Conservation (phyloP, 1,140 invertebrate species). For the Lasioglossum albipes region DNA sequence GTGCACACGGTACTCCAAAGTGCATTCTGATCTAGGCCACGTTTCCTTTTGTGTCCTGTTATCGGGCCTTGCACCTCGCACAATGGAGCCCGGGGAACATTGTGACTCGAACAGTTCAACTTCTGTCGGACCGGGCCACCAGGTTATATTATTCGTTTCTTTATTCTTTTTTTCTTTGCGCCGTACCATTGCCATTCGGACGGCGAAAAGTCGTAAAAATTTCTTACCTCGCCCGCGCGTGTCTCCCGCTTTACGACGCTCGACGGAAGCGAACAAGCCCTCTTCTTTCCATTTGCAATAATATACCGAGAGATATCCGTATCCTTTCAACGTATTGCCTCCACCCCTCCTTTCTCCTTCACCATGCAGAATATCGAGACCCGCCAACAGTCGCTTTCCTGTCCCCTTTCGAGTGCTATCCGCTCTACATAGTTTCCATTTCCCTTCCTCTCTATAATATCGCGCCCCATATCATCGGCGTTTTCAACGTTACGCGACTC, state of each 20-base stretch:
- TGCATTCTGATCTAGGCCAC: conserved; percentile 46
- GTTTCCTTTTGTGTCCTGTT: conserved; percentile 49
- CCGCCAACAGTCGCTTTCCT: not conserved
- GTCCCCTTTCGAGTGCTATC: not conserved
- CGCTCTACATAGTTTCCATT: not conserved
- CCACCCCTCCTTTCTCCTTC: not conserved
- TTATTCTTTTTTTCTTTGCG: not conserved
- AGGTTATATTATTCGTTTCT: not conserved
- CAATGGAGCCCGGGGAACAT: conserved; percentile 3
- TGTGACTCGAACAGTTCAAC: conserved; percentile 1
- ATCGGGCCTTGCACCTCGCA: conserved; percentile 44
- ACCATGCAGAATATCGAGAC: not conserved
- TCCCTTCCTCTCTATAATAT: not conserved
- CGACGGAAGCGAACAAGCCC: not conserved
- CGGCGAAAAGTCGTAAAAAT: conserved; percentile 2
- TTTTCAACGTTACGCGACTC: not conserved
- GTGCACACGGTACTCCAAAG: conserved; percentile 17
- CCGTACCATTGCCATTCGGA: not conserved
- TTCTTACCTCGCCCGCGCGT: not conserved
- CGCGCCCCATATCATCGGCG: not conserved
- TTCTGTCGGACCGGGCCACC: not conserved
- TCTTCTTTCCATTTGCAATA: not conserved
- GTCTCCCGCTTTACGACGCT: not conserved
- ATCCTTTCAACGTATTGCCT: conserved; percentile 2
- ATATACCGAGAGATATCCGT: conserved; percentile 12